Percentiles rank a stretch among this genome's conserved stretches.
phyloP scores from a whole-genome alignment of 2,797 vertebrate genomes.

The Monodelphis domestica region DNA sequence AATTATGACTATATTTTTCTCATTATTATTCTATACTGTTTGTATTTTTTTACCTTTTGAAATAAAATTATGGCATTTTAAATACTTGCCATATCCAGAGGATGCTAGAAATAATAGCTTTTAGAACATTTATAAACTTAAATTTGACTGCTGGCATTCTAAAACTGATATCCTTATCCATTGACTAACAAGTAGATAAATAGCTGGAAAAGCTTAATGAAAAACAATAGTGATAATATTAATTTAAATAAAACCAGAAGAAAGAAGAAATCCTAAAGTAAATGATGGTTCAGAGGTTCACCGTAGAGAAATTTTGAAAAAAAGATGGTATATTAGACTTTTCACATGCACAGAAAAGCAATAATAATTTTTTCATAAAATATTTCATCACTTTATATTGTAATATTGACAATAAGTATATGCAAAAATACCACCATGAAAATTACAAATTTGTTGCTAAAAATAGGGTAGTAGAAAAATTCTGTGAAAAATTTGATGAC shows the following conservation, averaged over 20 bases:
- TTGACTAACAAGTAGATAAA: not conserved
- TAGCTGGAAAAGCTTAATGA: not conserved
- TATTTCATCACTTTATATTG: not conserved
- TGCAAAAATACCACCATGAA: not conserved
- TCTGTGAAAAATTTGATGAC: not conserved
- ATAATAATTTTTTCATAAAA: not conserved
- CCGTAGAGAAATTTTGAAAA: not conserved
- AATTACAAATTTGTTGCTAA: not conserved
- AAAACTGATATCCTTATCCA: not conserved
- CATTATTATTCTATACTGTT: not conserved
- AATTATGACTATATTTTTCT: not conserved
- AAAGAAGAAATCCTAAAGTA: accelerated
- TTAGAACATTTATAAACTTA: not conserved
- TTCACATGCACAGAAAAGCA: not conserved
- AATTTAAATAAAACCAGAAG: not conserved
- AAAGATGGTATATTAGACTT: not conserved
- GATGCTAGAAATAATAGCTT: not conserved
- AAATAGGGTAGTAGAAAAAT: not conserved
- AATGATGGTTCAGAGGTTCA: not conserved
- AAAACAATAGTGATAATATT: not conserved
- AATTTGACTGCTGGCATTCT: not conserved
- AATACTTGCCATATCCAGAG: not conserved
- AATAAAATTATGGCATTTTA: not conserved
- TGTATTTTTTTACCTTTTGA: not conserved
- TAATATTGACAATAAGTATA: not conserved